phyloP scores from a whole-genome alignment of 2,797 vertebrate genomes.

The Chelmon rostratus region DNA sequence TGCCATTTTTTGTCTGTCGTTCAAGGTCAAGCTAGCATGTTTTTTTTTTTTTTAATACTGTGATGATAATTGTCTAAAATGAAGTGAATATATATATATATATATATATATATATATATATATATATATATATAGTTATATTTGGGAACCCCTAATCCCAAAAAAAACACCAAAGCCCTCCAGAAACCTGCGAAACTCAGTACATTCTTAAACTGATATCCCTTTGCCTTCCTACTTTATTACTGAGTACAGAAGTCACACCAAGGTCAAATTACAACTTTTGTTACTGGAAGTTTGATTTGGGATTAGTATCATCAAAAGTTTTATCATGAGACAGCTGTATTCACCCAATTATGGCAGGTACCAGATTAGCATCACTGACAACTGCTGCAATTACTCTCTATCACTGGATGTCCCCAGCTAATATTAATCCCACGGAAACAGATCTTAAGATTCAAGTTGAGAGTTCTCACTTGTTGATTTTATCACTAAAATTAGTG shows the following conservation, averaged over 20 bases:
- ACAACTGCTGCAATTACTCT: slow-evolving; percentile 8
- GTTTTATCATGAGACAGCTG: background rate
- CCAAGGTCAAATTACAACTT: slow-evolving; percentile 18
- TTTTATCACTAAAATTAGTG: slow-evolving; percentile 1
- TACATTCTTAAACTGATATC: background rate
- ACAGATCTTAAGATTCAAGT: background rate
- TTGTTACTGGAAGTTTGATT: background rate
- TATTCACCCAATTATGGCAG: slow-evolving; percentile 27
- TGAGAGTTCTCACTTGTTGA: background rate
- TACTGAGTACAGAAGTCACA: background rate
- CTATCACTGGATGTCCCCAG: slow-evolving; percentile 2
- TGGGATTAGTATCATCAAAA: background rate
- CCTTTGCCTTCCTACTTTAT: background rate
- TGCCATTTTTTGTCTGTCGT: too few relatives aligned
- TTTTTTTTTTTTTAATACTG: too few relatives aligned
- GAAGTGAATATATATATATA: too few relatives aligned
- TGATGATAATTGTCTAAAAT: too few relatives aligned
- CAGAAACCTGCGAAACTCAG: too few relatives aligned
- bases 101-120: too few relatives aligned
- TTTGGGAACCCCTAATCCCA: too few relatives aligned
- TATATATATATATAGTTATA: too few relatives aligned
- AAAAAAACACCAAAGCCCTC: too few relatives aligned
- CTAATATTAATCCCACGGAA: slow-evolving; percentile 26
- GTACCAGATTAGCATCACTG: slow-evolving; percentile 22
- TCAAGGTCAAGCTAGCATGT: too few relatives aligned